Evolutionary conservation across 2,888 invertebrate genomes (phyloP).

Genomic region (Myathropa florea): DNA sequence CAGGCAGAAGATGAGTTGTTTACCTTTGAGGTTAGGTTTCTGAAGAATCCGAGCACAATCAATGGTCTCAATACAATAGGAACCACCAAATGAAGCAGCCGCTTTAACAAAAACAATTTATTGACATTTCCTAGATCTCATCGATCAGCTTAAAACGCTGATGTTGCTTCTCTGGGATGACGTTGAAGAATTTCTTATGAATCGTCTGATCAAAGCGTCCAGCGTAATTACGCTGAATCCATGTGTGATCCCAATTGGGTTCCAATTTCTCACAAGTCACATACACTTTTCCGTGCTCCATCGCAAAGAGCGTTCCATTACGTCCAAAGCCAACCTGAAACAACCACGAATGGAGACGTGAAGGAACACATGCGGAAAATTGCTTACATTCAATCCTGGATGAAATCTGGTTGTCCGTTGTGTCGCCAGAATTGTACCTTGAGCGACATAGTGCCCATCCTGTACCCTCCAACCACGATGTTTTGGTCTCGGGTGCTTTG

Average conservation of each 20-base stretch:
- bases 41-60: too few relatives aligned
- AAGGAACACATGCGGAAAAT: background rate
- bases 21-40: too few relatives aligned
- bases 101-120: slow-evolving; percentile 9
- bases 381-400: slow-evolving; percentile 88
- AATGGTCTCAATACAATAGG: too few relatives aligned
- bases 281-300: slow-evolving; percentile 89
- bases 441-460: slow-evolving; percentile 85
- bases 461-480: slow-evolving; percentile 90
- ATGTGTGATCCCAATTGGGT: slow-evolving; percentile 89
- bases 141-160: slow-evolving; percentile 89
- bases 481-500: slow-evolving; percentile 86
- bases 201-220: slow-evolving; percentile 85
- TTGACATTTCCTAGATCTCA: slow-evolving; percentile 82
- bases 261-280: slow-evolving; percentile 91
- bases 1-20: too few relatives aligned
- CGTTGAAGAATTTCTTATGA: slow-evolving; percentile 92
- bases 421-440: slow-evolving; percentile 86
- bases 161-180: slow-evolving; percentile 90
- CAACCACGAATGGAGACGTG: background rate
- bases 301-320: slow-evolving; percentile 90
- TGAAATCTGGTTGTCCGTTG: slow-evolving; percentile 88
- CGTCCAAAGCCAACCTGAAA: slow-evolving; percentile 90
- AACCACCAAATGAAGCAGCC: too few relatives aligned
- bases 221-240: slow-evolving; percentile 86